A percentile compares a stretch with the other conserved stretches of the same genome.
These are phyloP conservation scores for Garrulus glandarius DNA, from an alignment of 2,797 vertebrate species.

Conservation along the genomic window DNA sequence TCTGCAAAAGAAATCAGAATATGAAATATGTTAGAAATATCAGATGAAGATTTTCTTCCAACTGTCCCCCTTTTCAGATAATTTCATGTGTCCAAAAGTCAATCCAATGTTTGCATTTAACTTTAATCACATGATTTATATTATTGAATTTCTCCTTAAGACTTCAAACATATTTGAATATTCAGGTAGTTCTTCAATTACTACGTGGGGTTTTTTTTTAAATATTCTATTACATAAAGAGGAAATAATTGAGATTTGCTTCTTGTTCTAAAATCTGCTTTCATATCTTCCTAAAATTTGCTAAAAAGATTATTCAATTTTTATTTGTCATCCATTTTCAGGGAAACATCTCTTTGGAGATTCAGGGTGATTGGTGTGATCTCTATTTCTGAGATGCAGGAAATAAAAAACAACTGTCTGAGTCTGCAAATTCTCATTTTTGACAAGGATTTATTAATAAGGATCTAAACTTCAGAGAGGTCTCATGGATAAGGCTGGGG, in stretches of 20 bases:
- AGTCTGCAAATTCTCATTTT: neutral
- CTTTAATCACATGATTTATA: neutral
- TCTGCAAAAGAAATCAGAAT: slow-evolving; percentile 76
- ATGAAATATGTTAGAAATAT: slow-evolving; percentile 83
- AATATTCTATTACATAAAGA: neutral
- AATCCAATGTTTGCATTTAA: slow-evolving; percentile 13
- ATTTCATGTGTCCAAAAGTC: slow-evolving; percentile 79
- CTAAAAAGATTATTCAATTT: neutral
- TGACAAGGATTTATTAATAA: neutral
- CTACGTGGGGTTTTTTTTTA: neutral
- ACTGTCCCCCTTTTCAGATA: slow-evolving; percentile 47
- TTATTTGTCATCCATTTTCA: neutral
- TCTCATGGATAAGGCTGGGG: neutral
- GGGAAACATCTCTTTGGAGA: neutral
- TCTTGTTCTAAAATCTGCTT: neutral
- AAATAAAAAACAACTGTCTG: neutral
- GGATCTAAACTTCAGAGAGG: neutral
- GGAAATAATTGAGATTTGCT: neutral
- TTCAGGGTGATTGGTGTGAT: neutral
- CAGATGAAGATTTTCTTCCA: slow-evolving; percentile 72
- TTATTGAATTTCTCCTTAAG: neutral
- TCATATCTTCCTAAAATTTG: neutral
- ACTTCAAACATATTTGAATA: neutral
- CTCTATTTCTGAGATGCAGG: neutral
- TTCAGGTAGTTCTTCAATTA: neutral